Conservation (phyloP, 2,113 vertebrate genomes). For the Oriolus oriolus region DNA sequence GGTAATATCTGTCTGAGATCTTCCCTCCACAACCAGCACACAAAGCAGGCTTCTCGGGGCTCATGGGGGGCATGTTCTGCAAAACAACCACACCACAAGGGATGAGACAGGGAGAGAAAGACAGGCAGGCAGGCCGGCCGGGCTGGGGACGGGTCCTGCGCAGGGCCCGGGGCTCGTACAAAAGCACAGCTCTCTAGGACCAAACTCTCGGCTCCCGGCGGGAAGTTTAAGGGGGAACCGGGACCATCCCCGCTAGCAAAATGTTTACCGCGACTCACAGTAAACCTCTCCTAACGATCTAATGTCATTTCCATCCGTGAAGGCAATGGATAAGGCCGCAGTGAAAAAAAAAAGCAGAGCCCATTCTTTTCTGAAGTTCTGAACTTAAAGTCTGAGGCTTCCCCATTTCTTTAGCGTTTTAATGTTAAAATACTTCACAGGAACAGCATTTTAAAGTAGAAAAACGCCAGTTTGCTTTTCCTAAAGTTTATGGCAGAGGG, state of each 20-base stretch:
- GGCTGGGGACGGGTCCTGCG: neutral
- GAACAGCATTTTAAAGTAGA: neutral
- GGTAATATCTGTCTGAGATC: constrained; percentile 98
- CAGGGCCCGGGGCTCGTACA: neutral
- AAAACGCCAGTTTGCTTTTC: neutral
- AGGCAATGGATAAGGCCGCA: neutral
- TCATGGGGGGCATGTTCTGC: constrained; percentile 93
- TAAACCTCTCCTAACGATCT: neutral
- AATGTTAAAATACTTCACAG: neutral
- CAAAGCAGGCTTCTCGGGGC: constrained; percentile 95
- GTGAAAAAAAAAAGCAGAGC: neutral
- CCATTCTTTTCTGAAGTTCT: neutral
- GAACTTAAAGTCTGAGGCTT: neutral
- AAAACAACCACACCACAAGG: constrained; percentile 54
- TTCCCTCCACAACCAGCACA: constrained; percentile 97
- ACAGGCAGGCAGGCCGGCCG: too few relatives aligned
- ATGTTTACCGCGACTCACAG: neutral
- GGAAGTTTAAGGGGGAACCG: neutral
- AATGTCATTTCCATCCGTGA: neutral
- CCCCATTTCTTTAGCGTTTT: neutral
- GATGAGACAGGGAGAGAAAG: constrained; percentile 1
- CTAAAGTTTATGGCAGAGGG: neutral
- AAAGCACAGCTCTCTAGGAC: neutral
- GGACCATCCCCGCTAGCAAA: neutral
- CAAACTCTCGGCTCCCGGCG: neutral